Conservation (phyloP, 30 jellyfish, hydroid and myxozoan genomes). For the Pseudorhiza aurosa region DNA sequence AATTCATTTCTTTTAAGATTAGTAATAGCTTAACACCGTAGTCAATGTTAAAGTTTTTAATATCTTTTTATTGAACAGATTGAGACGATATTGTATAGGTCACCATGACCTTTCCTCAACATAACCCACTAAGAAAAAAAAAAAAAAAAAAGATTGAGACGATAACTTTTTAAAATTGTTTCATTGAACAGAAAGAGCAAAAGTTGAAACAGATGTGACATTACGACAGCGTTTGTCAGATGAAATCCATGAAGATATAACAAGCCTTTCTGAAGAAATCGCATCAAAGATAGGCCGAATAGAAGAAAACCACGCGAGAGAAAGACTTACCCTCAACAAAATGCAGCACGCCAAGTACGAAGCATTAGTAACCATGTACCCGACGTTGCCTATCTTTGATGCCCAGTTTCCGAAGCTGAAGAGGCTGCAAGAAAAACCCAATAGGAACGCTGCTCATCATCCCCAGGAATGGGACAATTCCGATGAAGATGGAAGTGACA, state of each 20-base stretch:
- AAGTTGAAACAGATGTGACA: not conserved
- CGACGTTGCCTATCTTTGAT: not conserved
- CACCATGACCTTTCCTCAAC: no score
- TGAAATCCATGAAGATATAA: not conserved
- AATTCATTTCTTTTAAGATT: no score
- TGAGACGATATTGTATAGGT: no score
- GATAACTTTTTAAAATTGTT: no score
- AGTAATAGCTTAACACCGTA: no score
- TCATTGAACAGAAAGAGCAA: not conserved
- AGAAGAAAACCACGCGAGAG: not conserved
- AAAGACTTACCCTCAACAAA: not conserved
- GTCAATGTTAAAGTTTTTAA: no score
- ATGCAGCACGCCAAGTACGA: not conserved
- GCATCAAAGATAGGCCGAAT: not conserved
- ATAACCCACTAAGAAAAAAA: no score
- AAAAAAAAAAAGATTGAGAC: no score
- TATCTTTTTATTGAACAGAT: no score
- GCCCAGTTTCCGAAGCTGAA: slow-evolving; percentile 1
- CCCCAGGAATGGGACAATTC: not conserved
- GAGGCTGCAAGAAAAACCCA: not conserved
- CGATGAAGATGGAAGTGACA: not conserved
- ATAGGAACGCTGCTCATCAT: no score
- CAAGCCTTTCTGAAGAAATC: not conserved
- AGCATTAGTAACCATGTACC: not conserved
- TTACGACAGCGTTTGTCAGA: not conserved